phyloP scores from a whole-genome alignment of 2,888 invertebrate genomes.

The Sycophila texana region DNA sequence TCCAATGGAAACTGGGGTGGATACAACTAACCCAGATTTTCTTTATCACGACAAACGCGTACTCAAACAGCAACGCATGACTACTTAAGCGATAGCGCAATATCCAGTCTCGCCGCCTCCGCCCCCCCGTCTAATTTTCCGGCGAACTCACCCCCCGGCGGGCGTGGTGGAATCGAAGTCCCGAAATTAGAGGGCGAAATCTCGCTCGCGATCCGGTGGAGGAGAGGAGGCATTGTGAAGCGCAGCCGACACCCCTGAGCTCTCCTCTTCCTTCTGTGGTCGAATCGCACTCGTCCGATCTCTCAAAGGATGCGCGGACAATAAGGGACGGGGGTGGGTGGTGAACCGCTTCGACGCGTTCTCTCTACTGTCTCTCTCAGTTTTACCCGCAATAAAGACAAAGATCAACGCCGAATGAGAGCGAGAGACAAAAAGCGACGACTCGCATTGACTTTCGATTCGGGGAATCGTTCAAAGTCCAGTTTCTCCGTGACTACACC shows the following conservation, averaged over 20 bases:
- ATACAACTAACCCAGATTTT: no score
- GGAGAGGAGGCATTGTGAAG: neutral
- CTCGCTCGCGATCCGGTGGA: neutral
- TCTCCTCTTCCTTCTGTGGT: neutral
- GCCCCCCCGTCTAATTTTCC: no score
- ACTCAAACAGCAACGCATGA: no score
- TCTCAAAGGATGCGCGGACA: slow-evolving; percentile 34
- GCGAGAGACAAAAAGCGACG: slow-evolving; percentile 3
- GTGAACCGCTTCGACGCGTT: neutral
- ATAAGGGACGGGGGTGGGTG: neutral
- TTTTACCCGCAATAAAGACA: slow-evolving; percentile 26
- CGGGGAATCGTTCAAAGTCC: slow-evolving; percentile 22
- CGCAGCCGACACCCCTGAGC: neutral
- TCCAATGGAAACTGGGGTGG: no score
- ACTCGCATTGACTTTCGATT: slow-evolving; percentile 41
- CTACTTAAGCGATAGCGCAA: no score
- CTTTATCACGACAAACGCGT: no score
- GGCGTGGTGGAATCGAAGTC: slow-evolving; percentile 8
- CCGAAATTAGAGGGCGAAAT: slow-evolving; percentile 39
- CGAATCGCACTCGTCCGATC: slow-evolving; percentile 32
- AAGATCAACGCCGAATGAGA: slow-evolving; percentile 24
- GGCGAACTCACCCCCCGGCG: no score
- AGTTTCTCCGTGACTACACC: neutral
- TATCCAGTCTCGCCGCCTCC: no score
- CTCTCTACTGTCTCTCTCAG: no score